phyloP scores from a whole-genome alignment of 2,797 vertebrate genomes.

The Percopsis omiscomaycus region DNA sequence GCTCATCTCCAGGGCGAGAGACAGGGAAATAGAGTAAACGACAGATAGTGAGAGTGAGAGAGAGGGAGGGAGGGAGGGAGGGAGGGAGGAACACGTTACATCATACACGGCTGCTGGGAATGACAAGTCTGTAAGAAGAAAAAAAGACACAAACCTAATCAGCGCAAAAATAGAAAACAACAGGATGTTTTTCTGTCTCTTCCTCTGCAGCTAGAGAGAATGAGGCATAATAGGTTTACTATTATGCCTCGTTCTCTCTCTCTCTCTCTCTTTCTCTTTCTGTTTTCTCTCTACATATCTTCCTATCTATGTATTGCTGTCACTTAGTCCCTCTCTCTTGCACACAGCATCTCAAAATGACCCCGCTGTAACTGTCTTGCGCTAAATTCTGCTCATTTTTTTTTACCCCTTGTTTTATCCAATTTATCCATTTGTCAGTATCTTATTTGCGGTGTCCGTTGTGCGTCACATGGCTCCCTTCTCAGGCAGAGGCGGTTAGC shows the following conservation, averaged over 20 bases:
- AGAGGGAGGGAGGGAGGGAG: conserved; percentile 20
- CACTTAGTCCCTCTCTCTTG: conserved; percentile 28
- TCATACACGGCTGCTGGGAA: conserved; percentile 33
- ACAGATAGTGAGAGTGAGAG: conserved; percentile 3
- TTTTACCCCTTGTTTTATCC: conserved; percentile 25
- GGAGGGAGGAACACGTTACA: conserved; percentile 42
- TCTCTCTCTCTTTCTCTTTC: conserved; percentile 19
- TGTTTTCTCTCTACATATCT: conserved; percentile 10
- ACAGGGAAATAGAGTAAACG: not conserved
- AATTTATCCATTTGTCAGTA: conserved; percentile 45
- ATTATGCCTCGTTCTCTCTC: not conserved
- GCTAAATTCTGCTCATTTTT: conserved; percentile 38
- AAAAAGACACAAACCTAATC: conserved; percentile 11
- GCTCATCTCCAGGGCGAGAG: conserved; percentile 44
- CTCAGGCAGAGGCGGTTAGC: conserved; percentile 37
- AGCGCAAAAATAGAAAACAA: not conserved
- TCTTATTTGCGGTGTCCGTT: conserved; percentile 40
- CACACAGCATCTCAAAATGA: conserved; percentile 32
- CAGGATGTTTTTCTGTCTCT: not conserved
- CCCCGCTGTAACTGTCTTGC: conserved; percentile 19
- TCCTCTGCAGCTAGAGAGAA: not conserved
- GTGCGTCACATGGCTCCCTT: conserved; percentile 47
- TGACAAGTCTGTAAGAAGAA: conserved; percentile 20
- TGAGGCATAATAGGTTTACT: not conserved
- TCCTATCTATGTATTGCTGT: conserved; percentile 33